These are phyloP conservation scores for Cistogaster globosa DNA, from an alignment of 2,888 invertebrate genomes.

Conservation along the genomic window DNA sequence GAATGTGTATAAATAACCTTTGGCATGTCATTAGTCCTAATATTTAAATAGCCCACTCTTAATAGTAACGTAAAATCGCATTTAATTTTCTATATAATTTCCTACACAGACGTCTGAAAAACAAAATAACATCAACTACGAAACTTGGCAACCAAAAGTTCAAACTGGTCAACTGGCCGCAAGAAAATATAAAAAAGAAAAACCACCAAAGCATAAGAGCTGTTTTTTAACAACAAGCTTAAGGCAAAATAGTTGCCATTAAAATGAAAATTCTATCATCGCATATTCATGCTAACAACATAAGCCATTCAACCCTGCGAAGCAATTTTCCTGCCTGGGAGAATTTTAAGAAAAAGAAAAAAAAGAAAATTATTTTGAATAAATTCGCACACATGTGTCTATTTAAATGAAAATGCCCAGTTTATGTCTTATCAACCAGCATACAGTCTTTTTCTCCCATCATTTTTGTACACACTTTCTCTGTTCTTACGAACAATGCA, in stretches of 20 bases:
- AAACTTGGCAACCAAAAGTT: slow-evolving; percentile 28
- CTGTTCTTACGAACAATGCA: slow-evolving; percentile 50
- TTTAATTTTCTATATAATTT: slow-evolving; percentile 73
- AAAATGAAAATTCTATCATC: slow-evolving; percentile 62
- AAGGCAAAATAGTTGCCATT: slow-evolving; percentile 56
- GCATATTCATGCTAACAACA: slow-evolving; percentile 43
- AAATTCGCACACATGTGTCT: slow-evolving; percentile 69
- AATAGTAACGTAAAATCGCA: slow-evolving; percentile 71
- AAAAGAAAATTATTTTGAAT: slow-evolving; percentile 65
- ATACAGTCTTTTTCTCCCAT: slow-evolving; percentile 52
- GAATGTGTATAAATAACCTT: too few species aligned
- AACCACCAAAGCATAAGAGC: slow-evolving; percentile 58
- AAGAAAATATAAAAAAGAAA: slow-evolving; percentile 43
- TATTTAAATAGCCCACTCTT: slow-evolving; percentile 57
- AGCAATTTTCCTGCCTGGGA: slow-evolving; percentile 56
- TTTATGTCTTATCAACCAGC: slow-evolving; percentile 62
- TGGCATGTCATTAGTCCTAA: slow-evolving; percentile 47
- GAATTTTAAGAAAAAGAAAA: slow-evolving; percentile 30
- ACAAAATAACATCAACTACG: slow-evolving; percentile 22
- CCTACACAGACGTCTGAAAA: slow-evolving; percentile 63
- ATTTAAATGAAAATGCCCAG: slow-evolving; percentile 48
- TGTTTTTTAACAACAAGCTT: slow-evolving; percentile 60
- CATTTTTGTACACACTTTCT: slow-evolving; percentile 13
- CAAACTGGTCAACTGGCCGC: slow-evolving; percentile 66
- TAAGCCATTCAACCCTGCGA: slow-evolving; percentile 46